A percentile compares a stretch with the other conserved stretches of the same genome.
Conservation (phyloP, 2,113 vertebrate species). For the Gavialis gangeticus region DNA sequence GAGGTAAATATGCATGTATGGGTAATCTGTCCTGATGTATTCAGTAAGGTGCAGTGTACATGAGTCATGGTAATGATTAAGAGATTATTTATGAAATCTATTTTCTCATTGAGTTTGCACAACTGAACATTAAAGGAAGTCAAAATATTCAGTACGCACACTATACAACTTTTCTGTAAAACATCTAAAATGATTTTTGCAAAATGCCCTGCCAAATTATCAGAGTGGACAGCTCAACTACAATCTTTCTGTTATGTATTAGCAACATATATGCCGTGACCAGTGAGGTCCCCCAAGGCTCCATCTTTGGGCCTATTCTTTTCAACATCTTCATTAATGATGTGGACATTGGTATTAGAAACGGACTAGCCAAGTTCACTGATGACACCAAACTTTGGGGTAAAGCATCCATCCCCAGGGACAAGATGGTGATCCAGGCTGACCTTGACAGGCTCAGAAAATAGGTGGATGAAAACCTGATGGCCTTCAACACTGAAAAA, state of each 20-base stretch:
- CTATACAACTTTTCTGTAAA: not conserved
- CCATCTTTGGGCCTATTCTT: no score
- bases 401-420: no score
- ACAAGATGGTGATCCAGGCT: no score
- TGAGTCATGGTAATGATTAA: not conserved
- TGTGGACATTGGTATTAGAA: no score
- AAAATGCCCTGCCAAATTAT: not conserved
- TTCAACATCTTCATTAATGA: no score
- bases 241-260: not conserved
- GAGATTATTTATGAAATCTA: not conserved
- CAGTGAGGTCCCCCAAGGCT: no score
- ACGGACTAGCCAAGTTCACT: no score
- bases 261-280: constrained; percentile 6
- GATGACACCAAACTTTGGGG: no score
- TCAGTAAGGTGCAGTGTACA: not conserved
- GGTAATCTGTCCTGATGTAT: not conserved
- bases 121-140: not conserved
- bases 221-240: not conserved
- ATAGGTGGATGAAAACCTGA: no score
- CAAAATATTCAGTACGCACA: not conserved
- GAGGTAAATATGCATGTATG: not conserved
- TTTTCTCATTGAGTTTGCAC: not conserved
- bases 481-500: no score
- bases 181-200: not conserved
- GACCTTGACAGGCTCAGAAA: no score